A percentile compares a stretch with the other conserved stretches of the same genome.
phyloP scores from a whole-genome alignment of 2,888 invertebrate species.

The Yponomeuta cagnagella region DNA sequence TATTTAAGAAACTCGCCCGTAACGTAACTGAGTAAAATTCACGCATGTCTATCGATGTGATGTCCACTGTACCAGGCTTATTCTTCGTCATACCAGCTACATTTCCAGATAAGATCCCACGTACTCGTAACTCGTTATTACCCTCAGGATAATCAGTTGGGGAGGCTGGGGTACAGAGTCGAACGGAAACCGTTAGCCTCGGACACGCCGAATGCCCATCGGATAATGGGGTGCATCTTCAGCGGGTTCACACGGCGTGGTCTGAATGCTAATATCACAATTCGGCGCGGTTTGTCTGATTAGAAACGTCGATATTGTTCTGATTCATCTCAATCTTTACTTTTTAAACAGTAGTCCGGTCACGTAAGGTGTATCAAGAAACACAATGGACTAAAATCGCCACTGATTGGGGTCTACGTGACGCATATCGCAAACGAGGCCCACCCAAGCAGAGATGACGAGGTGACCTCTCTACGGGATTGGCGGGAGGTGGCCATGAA shows the following conservation, averaged over 20 bases:
- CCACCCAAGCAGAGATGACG: no score
- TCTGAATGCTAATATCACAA: background rate
- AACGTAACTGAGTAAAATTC: no score
- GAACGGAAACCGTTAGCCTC: conserved; percentile 41
- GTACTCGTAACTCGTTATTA: background rate
- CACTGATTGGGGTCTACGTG: no score
- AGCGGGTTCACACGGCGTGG: background rate
- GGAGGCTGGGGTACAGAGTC: conserved; percentile 31
- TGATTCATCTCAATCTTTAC: no score
- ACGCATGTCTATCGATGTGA: background rate
- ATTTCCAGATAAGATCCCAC: background rate
- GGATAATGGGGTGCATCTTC: background rate
- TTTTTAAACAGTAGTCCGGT: no score
- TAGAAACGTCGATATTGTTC: background rate
- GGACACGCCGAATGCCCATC: conserved; percentile 20
- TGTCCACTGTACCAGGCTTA: background rate
- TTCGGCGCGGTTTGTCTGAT: background rate
- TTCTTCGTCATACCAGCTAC: background rate
- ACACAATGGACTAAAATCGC: no score
- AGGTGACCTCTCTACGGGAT: no score
- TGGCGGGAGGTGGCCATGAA: no score
- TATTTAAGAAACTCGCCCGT: no score
- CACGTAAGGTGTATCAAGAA: no score
- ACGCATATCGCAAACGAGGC: no score
- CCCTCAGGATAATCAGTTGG: conserved; percentile 21